Conservation (phyloP, 2,113 vertebrate genomes). For the Microtus ochrogaster region DNA sequence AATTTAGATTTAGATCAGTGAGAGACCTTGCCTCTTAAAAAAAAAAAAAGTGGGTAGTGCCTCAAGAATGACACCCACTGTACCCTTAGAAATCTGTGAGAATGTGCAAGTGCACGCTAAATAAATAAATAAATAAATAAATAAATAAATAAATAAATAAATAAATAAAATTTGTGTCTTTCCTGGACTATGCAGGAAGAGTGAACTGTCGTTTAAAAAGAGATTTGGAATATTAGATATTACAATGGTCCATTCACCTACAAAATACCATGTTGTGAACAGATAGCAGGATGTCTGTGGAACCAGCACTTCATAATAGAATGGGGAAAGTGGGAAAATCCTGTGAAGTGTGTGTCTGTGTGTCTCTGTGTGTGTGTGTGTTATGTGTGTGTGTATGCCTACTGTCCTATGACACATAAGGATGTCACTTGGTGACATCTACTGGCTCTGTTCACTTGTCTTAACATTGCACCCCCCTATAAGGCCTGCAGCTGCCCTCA, state of each 20-base stretch:
- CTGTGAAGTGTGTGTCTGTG: neutral
- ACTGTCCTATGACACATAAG: neutral
- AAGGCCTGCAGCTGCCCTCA: neutral
- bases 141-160: neutral
- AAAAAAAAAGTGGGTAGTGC: neutral
- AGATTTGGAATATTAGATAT: neutral
- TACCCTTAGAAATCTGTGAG: accelerated
- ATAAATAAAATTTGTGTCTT: neutral
- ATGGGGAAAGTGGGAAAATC: too few species aligned
- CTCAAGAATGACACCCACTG: neutral
- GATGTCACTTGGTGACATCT: neutral
- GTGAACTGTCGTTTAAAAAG: neutral
- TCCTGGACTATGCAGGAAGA: neutral
- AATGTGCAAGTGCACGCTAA: neutral
- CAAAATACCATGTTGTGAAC: neutral
- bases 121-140: neutral
- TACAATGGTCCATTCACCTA: neutral
- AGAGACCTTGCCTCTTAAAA: neutral
- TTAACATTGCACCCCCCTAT: too few species aligned
- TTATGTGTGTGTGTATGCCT: neutral
- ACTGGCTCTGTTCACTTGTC: neutral
- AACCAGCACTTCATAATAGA: neutral
- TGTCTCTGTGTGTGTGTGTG: neutral
- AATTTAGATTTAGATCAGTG: neutral
- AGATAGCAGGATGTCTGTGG: neutral